Evolutionary conservation across 2,888 invertebrate genomes (phyloP).

Genomic region (Pyrgus malvae): DNA sequence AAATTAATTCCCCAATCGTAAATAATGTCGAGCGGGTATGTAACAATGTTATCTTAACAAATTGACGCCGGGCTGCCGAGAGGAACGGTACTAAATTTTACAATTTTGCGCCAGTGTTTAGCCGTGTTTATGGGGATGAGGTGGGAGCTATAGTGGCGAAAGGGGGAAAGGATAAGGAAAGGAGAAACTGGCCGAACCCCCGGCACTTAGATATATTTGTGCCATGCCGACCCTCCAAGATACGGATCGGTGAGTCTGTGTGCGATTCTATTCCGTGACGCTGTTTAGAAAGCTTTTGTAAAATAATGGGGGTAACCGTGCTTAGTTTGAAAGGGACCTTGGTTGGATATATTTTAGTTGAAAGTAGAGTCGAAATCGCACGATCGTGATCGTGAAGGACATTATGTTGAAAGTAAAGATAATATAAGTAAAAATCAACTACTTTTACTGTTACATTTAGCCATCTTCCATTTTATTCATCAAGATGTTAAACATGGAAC

Average conservation of each 20-base stretch:
- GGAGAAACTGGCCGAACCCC: slow-evolving; percentile 48
- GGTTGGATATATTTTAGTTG: background rate
- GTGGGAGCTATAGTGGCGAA: slow-evolving; percentile 60
- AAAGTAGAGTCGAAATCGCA: background rate
- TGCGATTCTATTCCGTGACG: slow-evolving; percentile 51
- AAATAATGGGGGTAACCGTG: slow-evolving; percentile 53
- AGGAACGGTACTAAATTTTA: slow-evolving; percentile 67
- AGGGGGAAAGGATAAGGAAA: slow-evolving; percentile 69
- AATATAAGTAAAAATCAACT: no score
- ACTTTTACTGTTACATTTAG: no score
- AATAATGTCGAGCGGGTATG: slow-evolving; percentile 48
- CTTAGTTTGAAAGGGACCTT: slow-evolving; percentile 10
- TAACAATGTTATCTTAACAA: slow-evolving; percentile 74
- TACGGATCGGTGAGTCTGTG: slow-evolving; percentile 57
- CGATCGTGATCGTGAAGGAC: no score
- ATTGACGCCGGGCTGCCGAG: slow-evolving; percentile 63
- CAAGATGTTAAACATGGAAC: no score
- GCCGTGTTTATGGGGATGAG: slow-evolving; percentile 67
- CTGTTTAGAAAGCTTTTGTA: slow-evolving; percentile 63
- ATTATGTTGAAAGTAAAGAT: no score
- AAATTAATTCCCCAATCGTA: slow-evolving; percentile 63
- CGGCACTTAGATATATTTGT: slow-evolving; percentile 74
- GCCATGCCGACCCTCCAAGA: slow-evolving; percentile 63
- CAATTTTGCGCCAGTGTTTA: slow-evolving; percentile 75
- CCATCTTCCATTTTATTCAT: no score